Evolutionary conservation across 1,140 invertebrate species (phyloP).

Genomic region (Cherax destructor): DNA sequence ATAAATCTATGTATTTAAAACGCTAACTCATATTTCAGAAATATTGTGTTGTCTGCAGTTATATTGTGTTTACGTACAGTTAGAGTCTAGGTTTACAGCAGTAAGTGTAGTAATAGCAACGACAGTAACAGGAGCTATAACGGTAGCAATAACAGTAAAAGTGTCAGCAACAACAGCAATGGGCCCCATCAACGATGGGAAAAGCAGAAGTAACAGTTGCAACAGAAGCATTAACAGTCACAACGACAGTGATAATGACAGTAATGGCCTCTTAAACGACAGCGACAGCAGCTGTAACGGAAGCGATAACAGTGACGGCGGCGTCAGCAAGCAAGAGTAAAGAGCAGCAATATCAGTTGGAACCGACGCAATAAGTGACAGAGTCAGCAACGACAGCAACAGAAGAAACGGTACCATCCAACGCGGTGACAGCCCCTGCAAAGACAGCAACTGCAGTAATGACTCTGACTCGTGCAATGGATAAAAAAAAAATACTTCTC

Average conservation of each 20-base stretch:
- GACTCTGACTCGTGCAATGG: background rate
- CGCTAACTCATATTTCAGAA: too few species aligned
- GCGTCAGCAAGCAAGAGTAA: background rate
- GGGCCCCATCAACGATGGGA: too few species aligned
- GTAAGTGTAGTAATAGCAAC: too few species aligned
- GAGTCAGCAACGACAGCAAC: background rate
- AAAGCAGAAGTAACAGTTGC: background rate
- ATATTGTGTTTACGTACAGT: too few species aligned
- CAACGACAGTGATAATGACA: background rate
- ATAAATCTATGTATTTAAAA: too few species aligned
- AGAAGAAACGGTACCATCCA: background rate
- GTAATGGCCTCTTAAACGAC: background rate
- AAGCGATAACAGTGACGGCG: too few species aligned
- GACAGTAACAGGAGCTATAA: too few species aligned
- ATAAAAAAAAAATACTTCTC: too few species aligned
- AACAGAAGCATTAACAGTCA: background rate
- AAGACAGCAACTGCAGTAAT: background rate
- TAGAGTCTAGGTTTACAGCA: too few species aligned
- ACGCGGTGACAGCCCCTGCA: background rate
- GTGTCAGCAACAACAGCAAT: too few species aligned
- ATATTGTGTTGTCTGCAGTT: too few species aligned
- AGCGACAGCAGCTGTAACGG: background rate
- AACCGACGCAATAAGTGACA: background rate
- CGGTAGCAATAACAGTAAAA: too few species aligned
- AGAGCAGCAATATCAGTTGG: background rate